A percentile compares a stretch with the other conserved stretches of the same genome.
Conservation (phyloP, 2,797 vertebrate species). For the Diglossa cyanea region DNA sequence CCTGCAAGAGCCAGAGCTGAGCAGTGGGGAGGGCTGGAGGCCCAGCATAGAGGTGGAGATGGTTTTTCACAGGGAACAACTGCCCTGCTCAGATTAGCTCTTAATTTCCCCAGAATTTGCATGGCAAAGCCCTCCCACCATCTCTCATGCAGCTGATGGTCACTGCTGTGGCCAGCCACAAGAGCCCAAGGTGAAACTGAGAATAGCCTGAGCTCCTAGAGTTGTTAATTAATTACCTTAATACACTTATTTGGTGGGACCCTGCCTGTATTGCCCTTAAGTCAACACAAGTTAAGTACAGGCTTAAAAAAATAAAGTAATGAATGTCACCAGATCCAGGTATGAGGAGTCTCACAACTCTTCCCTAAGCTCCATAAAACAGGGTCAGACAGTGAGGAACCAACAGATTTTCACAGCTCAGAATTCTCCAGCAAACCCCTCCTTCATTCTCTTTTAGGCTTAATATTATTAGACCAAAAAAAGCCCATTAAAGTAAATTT, state of each 20-base stretch:
- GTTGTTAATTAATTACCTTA: background rate
- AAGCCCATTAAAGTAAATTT: background rate
- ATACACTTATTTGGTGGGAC: background rate
- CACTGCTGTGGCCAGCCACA: background rate
- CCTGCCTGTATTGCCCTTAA: background rate
- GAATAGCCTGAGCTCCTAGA: background rate
- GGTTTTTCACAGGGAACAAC: background rate
- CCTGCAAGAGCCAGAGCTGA: background rate
- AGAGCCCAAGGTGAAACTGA: background rate
- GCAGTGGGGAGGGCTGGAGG: background rate
- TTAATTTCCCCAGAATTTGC: background rate
- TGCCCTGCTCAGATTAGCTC: background rate
- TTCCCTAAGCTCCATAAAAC: background rate
- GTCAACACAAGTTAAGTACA: background rate
- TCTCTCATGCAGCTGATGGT: fast-evolving
- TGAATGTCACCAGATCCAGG: background rate
- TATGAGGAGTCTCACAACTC: background rate
- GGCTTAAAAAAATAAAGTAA: background rate
- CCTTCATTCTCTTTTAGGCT: background rate
- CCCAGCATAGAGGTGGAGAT: background rate
- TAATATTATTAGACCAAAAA: background rate
- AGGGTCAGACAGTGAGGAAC: background rate
- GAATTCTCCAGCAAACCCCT: background rate
- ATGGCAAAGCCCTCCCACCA: background rate
- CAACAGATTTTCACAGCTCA: background rate